Conservation (phyloP, 2,888 invertebrate species). For the Lymantria monacha region DNA sequence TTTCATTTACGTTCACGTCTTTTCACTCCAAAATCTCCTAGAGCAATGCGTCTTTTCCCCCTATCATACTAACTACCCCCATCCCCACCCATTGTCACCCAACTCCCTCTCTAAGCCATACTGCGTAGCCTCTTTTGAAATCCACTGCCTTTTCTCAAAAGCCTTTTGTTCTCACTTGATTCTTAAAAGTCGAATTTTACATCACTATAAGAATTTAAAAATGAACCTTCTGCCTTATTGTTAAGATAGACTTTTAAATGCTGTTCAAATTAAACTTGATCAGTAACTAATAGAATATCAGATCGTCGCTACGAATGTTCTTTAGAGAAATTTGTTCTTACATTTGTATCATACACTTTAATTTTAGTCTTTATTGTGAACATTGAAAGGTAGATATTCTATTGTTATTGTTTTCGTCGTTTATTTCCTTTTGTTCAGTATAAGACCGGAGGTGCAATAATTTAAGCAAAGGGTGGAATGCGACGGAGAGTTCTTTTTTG, state of each 20-base stretch:
- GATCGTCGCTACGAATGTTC: slow-evolving; percentile 57
- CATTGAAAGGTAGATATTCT: slow-evolving; percentile 33
- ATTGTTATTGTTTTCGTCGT: slow-evolving; percentile 27
- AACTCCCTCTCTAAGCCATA: slow-evolving; percentile 34
- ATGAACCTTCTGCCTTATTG: slow-evolving; percentile 21
- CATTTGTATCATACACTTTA: slow-evolving; percentile 21
- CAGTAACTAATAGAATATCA: slow-evolving; percentile 61
- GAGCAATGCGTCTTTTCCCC: slow-evolving; percentile 60
- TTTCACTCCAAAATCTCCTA: slow-evolving; percentile 28
- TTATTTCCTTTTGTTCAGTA: slow-evolving; percentile 47
- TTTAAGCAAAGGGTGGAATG: slow-evolving; percentile 81
- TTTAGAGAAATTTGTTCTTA: slow-evolving; percentile 66
- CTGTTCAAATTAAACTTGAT: slow-evolving; percentile 44
- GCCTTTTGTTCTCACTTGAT: slow-evolving; percentile 44
- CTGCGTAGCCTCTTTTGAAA: slow-evolving; percentile 63
- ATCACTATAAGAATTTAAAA: slow-evolving; percentile 24
- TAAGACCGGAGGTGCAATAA: slow-evolving; percentile 73
- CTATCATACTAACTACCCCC: slow-evolving; percentile 41
- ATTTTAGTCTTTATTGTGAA: slow-evolving; percentile 33
- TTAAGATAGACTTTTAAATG: slow-evolving; percentile 34
- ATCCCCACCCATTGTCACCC: slow-evolving; percentile 39
- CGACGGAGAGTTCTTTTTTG: slow-evolving; percentile 80
- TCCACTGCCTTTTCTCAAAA: slow-evolving; percentile 53
- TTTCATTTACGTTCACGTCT: slow-evolving; percentile 28
- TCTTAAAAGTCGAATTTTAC: slow-evolving; percentile 60